Percentiles rank a stretch among this genome's conserved stretches.
These are phyloP conservation scores for Acholoe squamosa DNA, from an alignment of 2,888 invertebrate genomes.

Conservation along the genomic window DNA sequence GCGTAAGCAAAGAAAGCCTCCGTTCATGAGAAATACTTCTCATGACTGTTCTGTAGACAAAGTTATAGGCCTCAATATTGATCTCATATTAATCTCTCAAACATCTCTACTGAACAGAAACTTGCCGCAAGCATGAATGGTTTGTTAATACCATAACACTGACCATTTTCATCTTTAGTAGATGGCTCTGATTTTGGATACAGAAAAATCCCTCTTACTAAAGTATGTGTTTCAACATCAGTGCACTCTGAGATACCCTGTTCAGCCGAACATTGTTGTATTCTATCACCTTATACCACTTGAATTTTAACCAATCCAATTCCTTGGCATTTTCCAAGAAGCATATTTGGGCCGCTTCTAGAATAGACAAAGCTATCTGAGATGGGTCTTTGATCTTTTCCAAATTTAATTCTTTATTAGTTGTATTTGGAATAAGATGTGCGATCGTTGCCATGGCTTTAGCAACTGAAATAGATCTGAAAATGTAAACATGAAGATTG, in stretches of 20 bases:
- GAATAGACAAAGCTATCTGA: neutral
- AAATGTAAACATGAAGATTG: too few species aligned
- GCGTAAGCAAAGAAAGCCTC: neutral
- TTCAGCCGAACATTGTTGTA: neutral
- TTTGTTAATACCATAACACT: neutral
- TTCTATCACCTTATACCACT: slow-evolving; percentile 10
- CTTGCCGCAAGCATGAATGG: slow-evolving; percentile 3
- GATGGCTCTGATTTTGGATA: neutral
- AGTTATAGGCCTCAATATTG: neutral
- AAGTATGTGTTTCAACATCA: neutral
- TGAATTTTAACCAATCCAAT: neutral
- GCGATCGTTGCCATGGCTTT: neutral
- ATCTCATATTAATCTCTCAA: neutral
- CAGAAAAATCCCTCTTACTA: neutral
- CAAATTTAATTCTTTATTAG: neutral
- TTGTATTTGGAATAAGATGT: neutral
- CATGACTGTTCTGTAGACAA: neutral
- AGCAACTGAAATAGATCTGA: too few species aligned
- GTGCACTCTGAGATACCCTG: neutral
- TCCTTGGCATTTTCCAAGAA: neutral
- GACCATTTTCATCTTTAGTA: neutral
- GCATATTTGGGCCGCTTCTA: neutral
- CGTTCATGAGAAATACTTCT: neutral
- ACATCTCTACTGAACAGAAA: neutral
- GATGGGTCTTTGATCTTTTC: neutral